Base-by-base conservation (phyloP, 2,797 vertebrate species). In the Pangasius mekongensis region DNA sequence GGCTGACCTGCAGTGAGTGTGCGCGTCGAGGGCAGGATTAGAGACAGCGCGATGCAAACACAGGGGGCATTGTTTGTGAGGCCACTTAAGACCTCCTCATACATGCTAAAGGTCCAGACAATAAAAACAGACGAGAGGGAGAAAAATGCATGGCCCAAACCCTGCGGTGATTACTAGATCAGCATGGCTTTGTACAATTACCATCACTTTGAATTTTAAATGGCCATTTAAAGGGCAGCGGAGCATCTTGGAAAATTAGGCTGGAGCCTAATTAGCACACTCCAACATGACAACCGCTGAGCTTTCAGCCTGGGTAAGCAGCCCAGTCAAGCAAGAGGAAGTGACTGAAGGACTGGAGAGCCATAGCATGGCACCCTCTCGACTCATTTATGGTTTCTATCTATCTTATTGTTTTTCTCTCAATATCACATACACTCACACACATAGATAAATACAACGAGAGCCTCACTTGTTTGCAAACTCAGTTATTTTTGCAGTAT, bases 131-230 rank as follows among this genome's bases (percentile, higher is more conserved):
- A 87, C 93, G 91, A 88, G 87, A 66, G 89, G 90, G 90, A 87
- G 73, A 54, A 56, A 87, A 88, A 87, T 82, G 87, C 93, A 94
- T 94, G 93, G 90, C 90, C 89, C 92, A 92, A 91, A 97, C 96
- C 95, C 96, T 96, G 95, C 93, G 96, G 96, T 97, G 97, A 96
- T 97, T 97, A 98, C 97, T 96, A 97, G 96, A 97, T 97, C 97
- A 97, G 97, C 95, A 96, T 96, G 97, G 96, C 96, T 97, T 95
- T 95, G 96, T 97, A 97, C 96, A 97, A 97, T 97, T 98, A 97
- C 96, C 96, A 97, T 97, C 97, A 96, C 97, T 98, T 97, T 97
- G 96, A 98, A 98, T 98, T 98, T 97, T 97, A 98, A 99, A 98
- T 98, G 95, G 96, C 96, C 95, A 97, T 98, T 97, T 98, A 98